phyloP scores from a whole-genome alignment of 2,888 invertebrate species.

The Drosophila kanekoi region DNA sequence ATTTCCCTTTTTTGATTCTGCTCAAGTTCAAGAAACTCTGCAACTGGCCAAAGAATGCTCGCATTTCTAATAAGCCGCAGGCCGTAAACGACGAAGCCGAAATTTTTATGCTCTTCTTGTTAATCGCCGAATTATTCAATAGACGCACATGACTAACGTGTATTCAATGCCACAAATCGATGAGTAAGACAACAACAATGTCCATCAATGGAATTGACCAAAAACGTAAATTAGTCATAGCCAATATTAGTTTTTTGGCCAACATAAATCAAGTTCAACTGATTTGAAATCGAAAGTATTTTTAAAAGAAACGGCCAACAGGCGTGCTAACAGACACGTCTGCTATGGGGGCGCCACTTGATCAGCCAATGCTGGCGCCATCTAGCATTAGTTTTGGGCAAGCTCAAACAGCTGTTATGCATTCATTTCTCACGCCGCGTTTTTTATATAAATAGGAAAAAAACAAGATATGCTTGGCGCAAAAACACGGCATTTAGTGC shows the following conservation, averaged over 20 bases:
- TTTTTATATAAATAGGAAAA: slow-evolving; percentile 8
- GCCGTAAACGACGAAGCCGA: slow-evolving; percentile 26
- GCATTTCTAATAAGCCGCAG: slow-evolving; percentile 62
- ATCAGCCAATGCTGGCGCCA: neutral
- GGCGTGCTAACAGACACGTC: neutral
- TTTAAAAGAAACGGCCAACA: slow-evolving; percentile 23
- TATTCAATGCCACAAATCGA: slow-evolving; percentile 22
- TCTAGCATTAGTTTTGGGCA: neutral
- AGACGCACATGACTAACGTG: slow-evolving; percentile 35
- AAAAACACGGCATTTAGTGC: slow-evolving; percentile 36
- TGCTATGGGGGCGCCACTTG: slow-evolving; percentile 20
- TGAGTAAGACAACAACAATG: slow-evolving; percentile 13
- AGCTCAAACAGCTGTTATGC: slow-evolving; percentile 34
- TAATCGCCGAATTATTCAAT: slow-evolving; percentile 1
- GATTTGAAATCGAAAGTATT: slow-evolving; percentile 21
- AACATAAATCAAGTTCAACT: slow-evolving; percentile 42
- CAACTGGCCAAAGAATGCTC: slow-evolving; percentile 44
- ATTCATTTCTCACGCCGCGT: slow-evolving; percentile 21
- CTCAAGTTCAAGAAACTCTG: slow-evolving; percentile 73
- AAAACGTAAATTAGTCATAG: slow-evolving; percentile 31
- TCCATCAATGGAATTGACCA: slow-evolving; percentile 22
- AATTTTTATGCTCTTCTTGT: slow-evolving; percentile 56
- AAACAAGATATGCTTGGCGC: slow-evolving; percentile 43
- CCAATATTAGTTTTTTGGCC: slow-evolving; percentile 18
- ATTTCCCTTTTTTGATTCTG: slow-evolving; percentile 10